Percentiles rank a stretch among this genome's conserved stretches.
Evolutionary conservation across 2,888 invertebrate genomes (phyloP).

Genomic region (Linnaemya vulpina): DNA sequence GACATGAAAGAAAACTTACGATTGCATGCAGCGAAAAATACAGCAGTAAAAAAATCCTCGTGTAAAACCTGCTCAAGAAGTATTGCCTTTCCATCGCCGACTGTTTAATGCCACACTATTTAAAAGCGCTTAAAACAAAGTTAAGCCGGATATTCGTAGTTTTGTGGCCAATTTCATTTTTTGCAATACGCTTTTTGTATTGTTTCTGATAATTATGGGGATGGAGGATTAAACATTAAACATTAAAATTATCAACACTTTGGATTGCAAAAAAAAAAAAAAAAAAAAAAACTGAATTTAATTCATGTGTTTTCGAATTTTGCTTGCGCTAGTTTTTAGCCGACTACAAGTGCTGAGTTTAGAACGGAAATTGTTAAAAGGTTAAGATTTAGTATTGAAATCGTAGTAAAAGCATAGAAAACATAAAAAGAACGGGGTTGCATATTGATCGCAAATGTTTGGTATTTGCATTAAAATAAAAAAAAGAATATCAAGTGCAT

Average conservation of each 20-base stretch:
- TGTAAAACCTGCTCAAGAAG: no score
- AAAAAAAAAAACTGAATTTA: slow-evolving; percentile 44
- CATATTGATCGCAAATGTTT: slow-evolving; percentile 22
- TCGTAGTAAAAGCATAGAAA: slow-evolving; percentile 42
- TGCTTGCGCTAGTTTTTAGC: slow-evolving; percentile 36
- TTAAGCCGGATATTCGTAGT: slow-evolving; percentile 62
- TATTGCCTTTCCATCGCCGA: background rate
- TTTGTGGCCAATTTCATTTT: slow-evolving; percentile 60
- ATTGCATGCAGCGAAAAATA: no score
- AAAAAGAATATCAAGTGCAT: slow-evolving; percentile 29
- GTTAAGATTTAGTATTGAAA: slow-evolving; percentile 63
- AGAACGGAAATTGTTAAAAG: slow-evolving; percentile 70
- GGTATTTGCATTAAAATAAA: slow-evolving; percentile 6
- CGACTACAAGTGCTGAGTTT: slow-evolving; percentile 57
- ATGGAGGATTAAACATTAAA: slow-evolving; percentile 67
- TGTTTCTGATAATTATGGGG: slow-evolving; percentile 49
- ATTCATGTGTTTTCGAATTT: slow-evolving; percentile 36
- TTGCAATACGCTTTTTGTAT: slow-evolving; percentile 21
- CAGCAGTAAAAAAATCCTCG: no score
- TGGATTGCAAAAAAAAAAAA: slow-evolving; percentile 28
- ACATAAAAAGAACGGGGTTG: slow-evolving; percentile 30
- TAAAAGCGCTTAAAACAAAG: background rate
- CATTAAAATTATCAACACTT: slow-evolving; percentile 67
- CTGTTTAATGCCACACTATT: slow-evolving; percentile 10
- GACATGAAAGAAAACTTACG: no score